Evolutionary conservation across 2,797 vertebrate genomes (phyloP), one percentile per base, ranked within the genome.

Genomic region (Manis pentadactyla): DNA sequence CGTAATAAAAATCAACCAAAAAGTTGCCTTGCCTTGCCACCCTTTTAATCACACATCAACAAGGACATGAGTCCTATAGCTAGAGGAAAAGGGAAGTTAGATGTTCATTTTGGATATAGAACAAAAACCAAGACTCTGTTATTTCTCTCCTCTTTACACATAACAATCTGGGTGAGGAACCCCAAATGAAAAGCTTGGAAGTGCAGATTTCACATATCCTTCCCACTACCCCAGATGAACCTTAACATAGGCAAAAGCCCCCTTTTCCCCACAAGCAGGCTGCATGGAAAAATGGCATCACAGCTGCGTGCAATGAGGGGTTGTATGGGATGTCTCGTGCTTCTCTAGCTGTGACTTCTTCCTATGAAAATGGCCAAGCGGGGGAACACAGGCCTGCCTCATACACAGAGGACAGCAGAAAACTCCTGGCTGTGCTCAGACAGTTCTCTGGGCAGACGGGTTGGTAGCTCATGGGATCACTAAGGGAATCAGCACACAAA

Each of bases 321-420:
- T 10, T 57, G 53, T 42, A 49, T 59, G 88, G 85, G 87, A 78
- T 1, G 4, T 29, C 63, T 78, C 3, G 7, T 69, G 90, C 49
- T 87, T 89, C 91, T 97, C 74, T 88, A 88, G 77, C 78, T 93
- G 94, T 77, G 85, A 95, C 86, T 83, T 94, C 57, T 89, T 87
- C 92, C 74, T 29, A 61, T 64, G 73, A 69, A 96, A 78, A 88
- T 34, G 39, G 96, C n/a, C n/a, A 79, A 81, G 37, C 75, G 71
- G 75, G 57, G 83, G 39, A 18, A 85, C 55, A 73, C 15, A 73
- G 2, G 25, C 25, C 87, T 92, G 55, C 2, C 6, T 3, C 12
- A 64, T 5, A 84, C 25, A 69, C 2, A 77, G 49, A 84, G 53
- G 19, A 57, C 69, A 66, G 34, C 91, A 92, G 59, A 92, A 53